These are phyloP conservation scores for Poeciliopsis presidionis DNA, from an alignment of 2,797 vertebrate genomes.

Conservation along the genomic window DNA sequence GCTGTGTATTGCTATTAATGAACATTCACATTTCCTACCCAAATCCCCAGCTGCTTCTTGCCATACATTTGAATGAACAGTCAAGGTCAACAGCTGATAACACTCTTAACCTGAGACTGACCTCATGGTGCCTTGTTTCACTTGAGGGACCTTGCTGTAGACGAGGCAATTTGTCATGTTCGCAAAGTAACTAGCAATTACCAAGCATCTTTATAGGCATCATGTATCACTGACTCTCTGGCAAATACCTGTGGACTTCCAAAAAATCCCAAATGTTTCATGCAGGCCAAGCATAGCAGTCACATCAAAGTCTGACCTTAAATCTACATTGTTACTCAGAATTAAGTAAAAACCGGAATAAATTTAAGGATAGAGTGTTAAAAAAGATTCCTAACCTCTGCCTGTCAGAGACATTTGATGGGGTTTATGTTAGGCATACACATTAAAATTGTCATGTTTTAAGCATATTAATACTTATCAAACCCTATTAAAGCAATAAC, in stretches of 20 bases:
- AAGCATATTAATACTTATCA: background rate
- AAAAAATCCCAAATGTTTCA: conserved; percentile 69
- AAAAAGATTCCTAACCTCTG: background rate
- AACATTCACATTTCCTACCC: conserved; percentile 15
- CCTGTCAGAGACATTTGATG: background rate
- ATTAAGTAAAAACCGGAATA: background rate
- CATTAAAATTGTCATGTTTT: background rate
- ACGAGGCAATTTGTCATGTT: conserved; percentile 78
- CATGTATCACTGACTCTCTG: conserved; percentile 76
- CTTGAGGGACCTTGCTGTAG: conserved; percentile 63
- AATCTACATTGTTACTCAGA: conserved; percentile 34
- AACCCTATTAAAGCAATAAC: background rate
- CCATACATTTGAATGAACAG: conserved; percentile 48
- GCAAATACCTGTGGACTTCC: conserved; percentile 67
- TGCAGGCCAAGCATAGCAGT: conserved; percentile 64
- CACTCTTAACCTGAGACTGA: conserved; percentile 72
- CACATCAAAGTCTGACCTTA: conserved; percentile 64
- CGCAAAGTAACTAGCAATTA: conserved; percentile 74
- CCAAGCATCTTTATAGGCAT: conserved; percentile 72
- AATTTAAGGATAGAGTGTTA: background rate
- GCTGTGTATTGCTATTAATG: conserved; percentile 26
- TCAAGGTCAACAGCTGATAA: conserved; percentile 76
- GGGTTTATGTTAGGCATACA: background rate
- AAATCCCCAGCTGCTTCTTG: conserved; percentile 35
- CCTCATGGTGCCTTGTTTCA: conserved; percentile 63